These are phyloP conservation scores for Drosophila vallismaia DNA, from an alignment of 2,888 invertebrate species.

Conservation along the genomic window DNA sequence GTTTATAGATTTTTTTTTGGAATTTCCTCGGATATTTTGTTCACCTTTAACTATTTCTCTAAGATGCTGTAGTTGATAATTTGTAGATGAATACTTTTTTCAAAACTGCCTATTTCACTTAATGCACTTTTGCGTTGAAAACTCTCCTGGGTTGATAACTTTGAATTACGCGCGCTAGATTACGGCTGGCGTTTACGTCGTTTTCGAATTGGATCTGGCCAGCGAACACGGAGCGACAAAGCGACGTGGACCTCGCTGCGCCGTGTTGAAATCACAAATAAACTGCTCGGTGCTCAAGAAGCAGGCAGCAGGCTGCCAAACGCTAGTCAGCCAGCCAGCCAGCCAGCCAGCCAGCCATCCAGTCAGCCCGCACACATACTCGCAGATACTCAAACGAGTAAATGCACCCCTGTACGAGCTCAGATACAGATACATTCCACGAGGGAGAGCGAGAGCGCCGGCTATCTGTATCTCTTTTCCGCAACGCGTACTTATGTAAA, in stretches of 20 bases:
- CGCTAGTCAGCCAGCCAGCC: slow-evolving; percentile 68
- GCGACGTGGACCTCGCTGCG: slow-evolving; percentile 80
- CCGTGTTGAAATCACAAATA: slow-evolving; percentile 83
- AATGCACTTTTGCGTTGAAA: slow-evolving; percentile 23
- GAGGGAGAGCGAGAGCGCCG: slow-evolving; percentile 23
- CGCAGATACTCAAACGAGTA: slow-evolving; percentile 52
- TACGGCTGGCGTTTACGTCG: slow-evolving; percentile 55
- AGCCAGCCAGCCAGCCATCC: slow-evolving; percentile 47
- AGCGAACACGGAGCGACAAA: slow-evolving; percentile 65
- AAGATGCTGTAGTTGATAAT: not conserved
- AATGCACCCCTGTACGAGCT: slow-evolving; percentile 69
- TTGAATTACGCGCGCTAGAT: slow-evolving; percentile 73
- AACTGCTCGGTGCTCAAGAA: slow-evolving; percentile 80
- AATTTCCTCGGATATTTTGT: slow-evolving; percentile 12
- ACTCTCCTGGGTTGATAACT: slow-evolving; percentile 54
- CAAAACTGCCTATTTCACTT: slow-evolving; percentile 19
- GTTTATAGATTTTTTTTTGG: slow-evolving; percentile 3
- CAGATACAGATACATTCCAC: slow-evolving; percentile 30
- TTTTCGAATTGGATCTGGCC: slow-evolving; percentile 66
- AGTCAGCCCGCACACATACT: slow-evolving; percentile 33
- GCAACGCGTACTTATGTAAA: slow-evolving; percentile 71
- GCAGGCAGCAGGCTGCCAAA: slow-evolving; percentile 69
- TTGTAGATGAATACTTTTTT: slow-evolving; percentile 13
- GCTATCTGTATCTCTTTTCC: slow-evolving; percentile 29
- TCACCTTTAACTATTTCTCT: not conserved